Percentiles rank a stretch among this genome's conserved stretches.
These are phyloP conservation scores for Alentia gelatinosa DNA, from an alignment of 2,888 invertebrate species.

Conservation along the genomic window DNA sequence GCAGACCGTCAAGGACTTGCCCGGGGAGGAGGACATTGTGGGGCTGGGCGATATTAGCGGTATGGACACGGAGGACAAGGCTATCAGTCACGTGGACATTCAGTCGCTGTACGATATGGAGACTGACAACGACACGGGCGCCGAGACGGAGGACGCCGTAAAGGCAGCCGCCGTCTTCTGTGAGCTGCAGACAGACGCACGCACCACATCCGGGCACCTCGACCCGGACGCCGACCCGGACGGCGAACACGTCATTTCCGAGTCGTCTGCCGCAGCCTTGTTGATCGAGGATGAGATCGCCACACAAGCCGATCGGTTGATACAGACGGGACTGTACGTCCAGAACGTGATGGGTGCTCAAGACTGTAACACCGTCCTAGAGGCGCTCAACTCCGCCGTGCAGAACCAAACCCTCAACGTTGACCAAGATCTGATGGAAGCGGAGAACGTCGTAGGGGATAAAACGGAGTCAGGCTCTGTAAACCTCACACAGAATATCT, in stretches of 20 bases:
- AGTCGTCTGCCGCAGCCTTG: not conserved
- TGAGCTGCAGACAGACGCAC: not conserved
- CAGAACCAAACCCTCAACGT: not conserved
- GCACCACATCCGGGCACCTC: not conserved
- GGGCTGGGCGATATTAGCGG: not conserved
- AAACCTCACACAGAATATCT: not conserved
- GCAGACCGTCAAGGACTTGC: not conserved
- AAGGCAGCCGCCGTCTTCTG: not conserved
- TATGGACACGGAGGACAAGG: not conserved
- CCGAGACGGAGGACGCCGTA: not conserved
- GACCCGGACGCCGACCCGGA: not conserved
- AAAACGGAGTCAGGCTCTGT: not conserved
- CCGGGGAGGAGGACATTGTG: not conserved
- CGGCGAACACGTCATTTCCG: not conserved
- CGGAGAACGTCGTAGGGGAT: not conserved
- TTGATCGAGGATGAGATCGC: not conserved
- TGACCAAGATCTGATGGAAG: not conserved
- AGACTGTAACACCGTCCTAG: not conserved
- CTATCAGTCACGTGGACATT: not conserved
- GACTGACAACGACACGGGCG: conserved; percentile 13
- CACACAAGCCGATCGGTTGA: not conserved
- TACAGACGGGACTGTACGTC: not conserved
- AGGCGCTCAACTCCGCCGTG: not conserved
- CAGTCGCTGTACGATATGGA: conserved; percentile 25
- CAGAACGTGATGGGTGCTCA: conserved; percentile 1